Percentiles rank a stretch among this genome's conserved stretches.
These are phyloP conservation scores for Cardiocondyla obscurior DNA, from an alignment of 1,140 invertebrate species.

Conservation along the genomic window DNA sequence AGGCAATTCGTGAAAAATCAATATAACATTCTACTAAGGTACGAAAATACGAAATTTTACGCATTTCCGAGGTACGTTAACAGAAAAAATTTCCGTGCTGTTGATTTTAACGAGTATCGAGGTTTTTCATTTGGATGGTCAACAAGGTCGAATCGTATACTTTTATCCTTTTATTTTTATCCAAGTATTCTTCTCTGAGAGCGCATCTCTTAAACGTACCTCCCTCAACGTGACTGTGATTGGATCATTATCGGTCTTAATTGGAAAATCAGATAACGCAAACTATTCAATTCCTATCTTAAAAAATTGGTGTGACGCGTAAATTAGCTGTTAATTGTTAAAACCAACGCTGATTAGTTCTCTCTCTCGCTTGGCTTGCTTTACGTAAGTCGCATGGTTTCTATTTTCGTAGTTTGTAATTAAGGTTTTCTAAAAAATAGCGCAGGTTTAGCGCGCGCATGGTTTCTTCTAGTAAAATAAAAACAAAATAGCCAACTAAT, in stretches of 20 bases:
- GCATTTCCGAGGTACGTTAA: not conserved
- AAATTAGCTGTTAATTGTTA: too few relatives aligned
- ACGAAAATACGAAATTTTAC: not conserved
- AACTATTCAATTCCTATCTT: not conserved
- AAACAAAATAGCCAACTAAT: constrained; percentile 28
- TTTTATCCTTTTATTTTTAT: constrained; percentile 46
- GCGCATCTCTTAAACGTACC: not conserved
- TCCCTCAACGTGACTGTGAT: constrained; percentile 14
- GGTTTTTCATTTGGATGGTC: constrained; percentile 29
- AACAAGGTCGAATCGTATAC: constrained; percentile 33
- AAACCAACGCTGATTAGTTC: too few relatives aligned
- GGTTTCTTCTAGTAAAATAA: too few relatives aligned
- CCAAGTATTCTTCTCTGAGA: not conserved
- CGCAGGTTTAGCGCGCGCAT: too few relatives aligned
- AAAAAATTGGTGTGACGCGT: too few relatives aligned
- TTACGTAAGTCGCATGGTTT: too few relatives aligned
- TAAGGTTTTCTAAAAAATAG: too few relatives aligned
- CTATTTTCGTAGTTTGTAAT: too few relatives aligned
- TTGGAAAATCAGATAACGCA: not conserved
- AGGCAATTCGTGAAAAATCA: not conserved
- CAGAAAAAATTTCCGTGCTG: constrained; percentile 34
- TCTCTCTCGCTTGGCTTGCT: too few relatives aligned
- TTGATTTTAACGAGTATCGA: constrained; percentile 47
- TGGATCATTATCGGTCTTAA: constrained; percentile 21
- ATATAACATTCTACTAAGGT: not conserved